These are phyloP conservation scores for Microchirus variegatus DNA, from an alignment of 2,797 vertebrate genomes.

Conservation along the genomic window DNA sequence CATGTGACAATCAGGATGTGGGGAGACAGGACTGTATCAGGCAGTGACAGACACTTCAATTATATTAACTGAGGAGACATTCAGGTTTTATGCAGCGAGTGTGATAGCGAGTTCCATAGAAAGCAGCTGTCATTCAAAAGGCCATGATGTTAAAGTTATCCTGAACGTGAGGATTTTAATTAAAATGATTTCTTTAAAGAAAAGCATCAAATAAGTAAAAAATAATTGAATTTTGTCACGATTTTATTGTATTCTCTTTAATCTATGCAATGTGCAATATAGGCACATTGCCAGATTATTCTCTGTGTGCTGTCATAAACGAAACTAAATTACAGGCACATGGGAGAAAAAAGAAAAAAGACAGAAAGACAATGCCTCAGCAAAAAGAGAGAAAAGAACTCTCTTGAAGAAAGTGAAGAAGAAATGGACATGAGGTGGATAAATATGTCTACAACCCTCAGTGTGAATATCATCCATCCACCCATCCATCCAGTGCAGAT, in stretches of 20 bases:
- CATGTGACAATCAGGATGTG: no score
- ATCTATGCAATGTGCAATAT: conserved; percentile 45
- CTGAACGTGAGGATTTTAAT: conserved; percentile 39
- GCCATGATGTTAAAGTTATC: conserved; percentile 12
- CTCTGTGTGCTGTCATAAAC: conserved; percentile 56
- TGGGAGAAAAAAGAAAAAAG: conserved; percentile 4
- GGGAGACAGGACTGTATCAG: no score
- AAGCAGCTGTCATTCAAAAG: conserved; percentile 30
- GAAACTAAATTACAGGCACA: conserved; percentile 56
- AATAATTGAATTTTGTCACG: conserved; percentile 42
- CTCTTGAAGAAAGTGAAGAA: not conserved
- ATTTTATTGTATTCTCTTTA: conserved; percentile 39
- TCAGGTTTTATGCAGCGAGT: conserved; percentile 2
- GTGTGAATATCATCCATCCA: conserved; percentile 12
- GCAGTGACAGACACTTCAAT: no score
- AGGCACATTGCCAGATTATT: conserved; percentile 61
- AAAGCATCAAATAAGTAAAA: conserved; percentile 35
- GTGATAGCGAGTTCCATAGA: conserved; percentile 10
- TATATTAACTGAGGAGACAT: no score
- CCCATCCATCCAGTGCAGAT: conserved; percentile 5
- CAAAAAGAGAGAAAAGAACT: conserved; percentile 30
- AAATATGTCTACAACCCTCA: conserved; percentile 22
- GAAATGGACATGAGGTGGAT: conserved; percentile 22
- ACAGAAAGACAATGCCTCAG: conserved; percentile 51
- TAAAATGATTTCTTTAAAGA: conserved; percentile 31